These are phyloP conservation scores for Silurus meridionalis DNA, from an alignment of 2,113 vertebrate species.

Conservation along the genomic window DNA sequence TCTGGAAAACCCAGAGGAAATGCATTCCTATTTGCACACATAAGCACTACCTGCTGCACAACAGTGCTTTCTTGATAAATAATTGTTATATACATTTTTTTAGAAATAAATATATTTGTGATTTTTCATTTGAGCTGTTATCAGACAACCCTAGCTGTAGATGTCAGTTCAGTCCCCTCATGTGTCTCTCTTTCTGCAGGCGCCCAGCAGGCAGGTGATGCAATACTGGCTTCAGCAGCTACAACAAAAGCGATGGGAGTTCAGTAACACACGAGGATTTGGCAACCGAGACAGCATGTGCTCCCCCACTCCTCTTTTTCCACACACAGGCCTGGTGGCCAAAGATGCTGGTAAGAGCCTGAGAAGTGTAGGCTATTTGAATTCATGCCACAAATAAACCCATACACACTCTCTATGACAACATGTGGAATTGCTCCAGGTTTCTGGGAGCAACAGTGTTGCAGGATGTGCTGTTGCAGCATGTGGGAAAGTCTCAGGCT, in stretches of 20 bases:
- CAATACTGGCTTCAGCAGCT: conserved; percentile 93
- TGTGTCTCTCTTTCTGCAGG: conserved; percentile 61
- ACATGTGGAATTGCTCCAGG: neutral
- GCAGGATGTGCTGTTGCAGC: conserved; percentile 16
- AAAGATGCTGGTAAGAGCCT: conserved; percentile 79
- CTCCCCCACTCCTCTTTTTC: conserved; percentile 70
- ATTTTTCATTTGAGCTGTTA: neutral
- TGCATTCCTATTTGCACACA: neutral
- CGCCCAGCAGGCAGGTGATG: conserved; percentile 87
- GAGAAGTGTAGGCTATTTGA: neutral
- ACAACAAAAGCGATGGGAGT: conserved; percentile 97
- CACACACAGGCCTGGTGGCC: conserved; percentile 86
- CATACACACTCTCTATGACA: neutral
- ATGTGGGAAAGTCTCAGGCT: neutral
- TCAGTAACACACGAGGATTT: conserved; percentile 78
- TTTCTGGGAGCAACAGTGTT: neutral
- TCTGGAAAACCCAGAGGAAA: neutral
- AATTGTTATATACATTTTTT: neutral
- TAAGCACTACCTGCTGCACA: neutral
- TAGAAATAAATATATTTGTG: neutral
- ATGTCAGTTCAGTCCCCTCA: neutral
- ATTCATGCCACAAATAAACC: neutral
- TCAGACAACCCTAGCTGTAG: too few species aligned
- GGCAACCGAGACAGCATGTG: conserved; percentile 78
- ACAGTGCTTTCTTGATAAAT: neutral